phyloP scores from a whole-genome alignment of 2,113 vertebrate species.

The Callithrix jacchus region DNA sequence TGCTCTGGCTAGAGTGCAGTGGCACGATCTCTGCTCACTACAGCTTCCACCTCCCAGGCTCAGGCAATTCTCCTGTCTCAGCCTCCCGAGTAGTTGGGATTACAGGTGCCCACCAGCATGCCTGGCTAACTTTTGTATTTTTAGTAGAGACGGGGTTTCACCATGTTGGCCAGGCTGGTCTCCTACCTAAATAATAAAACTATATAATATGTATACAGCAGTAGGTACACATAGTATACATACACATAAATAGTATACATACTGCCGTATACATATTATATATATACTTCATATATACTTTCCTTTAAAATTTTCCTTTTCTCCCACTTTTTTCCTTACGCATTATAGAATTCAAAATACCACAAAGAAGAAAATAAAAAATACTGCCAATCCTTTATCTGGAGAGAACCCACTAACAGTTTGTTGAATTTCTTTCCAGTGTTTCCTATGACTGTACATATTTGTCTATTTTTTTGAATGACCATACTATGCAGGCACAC shows the following conservation, averaged over 20 bases:
- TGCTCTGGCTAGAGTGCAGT: neutral
- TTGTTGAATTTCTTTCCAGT: neutral
- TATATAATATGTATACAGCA: too few relatives aligned
- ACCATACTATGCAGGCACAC: neutral
- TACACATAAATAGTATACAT: neutral
- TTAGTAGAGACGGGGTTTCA: neutral
- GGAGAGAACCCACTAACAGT: neutral
- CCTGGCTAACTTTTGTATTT: neutral
- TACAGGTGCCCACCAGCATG: neutral
- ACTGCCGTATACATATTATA: neutral
- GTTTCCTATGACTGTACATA: neutral
- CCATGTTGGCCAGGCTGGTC: neutral
- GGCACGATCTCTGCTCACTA: neutral
- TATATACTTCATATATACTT: neutral
- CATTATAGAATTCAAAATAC: neutral
- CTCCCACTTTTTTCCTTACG: neutral
- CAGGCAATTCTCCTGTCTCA: neutral
- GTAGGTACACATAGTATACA: too few relatives aligned
- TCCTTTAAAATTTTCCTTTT: neutral
- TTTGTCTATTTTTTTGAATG: neutral
- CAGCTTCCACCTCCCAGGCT: neutral
- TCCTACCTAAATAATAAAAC: neutral
- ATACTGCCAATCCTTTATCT: neutral
- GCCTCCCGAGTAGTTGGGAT: neutral
- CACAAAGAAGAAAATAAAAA: constrained; percentile 31